Conservation (phyloP, 2,797 vertebrate genomes). For the Delichon dasypus region DNA sequence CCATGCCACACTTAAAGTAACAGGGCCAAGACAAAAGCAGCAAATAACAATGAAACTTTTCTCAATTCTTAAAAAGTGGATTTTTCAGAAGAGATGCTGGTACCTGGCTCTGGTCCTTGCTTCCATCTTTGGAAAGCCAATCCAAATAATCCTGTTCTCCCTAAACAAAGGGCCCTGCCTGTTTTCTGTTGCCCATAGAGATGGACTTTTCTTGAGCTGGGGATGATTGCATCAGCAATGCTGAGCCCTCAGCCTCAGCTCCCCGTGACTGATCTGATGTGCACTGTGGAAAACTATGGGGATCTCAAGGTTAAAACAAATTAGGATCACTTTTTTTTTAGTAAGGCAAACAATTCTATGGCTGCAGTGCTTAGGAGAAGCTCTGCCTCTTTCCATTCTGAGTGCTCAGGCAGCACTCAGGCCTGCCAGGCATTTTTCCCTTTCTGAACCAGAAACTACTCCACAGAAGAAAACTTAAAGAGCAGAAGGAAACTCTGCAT, state of each 20-base stretch:
- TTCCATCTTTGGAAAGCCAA: background rate
- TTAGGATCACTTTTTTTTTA: background rate
- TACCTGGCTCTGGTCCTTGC: background rate
- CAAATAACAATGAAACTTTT: background rate
- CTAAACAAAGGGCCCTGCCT: background rate
- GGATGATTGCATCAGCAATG: background rate
- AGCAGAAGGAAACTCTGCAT: background rate
- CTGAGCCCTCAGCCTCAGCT: background rate
- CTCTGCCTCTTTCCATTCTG: slow-evolving; percentile 50
- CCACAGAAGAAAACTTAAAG: background rate
- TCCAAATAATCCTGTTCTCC: background rate
- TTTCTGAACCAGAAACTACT: slow-evolving; percentile 17
- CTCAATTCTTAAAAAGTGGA: background rate
- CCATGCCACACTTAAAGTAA: background rate
- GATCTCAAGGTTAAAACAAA: slow-evolving; percentile 36
- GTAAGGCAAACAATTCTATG: slow-evolving; percentile 5
- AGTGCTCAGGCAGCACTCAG: background rate
- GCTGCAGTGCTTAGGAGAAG: background rate
- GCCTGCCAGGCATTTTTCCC: slow-evolving; percentile 42
- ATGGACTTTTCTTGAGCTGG: background rate
- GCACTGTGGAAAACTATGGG: background rate
- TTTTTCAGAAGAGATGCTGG: background rate
- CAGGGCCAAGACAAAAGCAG: background rate
- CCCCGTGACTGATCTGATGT: background rate
- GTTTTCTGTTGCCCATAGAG: background rate